Conservation (phyloP, 2,888 invertebrate species). For the Taphrorychus bicolor region DNA sequence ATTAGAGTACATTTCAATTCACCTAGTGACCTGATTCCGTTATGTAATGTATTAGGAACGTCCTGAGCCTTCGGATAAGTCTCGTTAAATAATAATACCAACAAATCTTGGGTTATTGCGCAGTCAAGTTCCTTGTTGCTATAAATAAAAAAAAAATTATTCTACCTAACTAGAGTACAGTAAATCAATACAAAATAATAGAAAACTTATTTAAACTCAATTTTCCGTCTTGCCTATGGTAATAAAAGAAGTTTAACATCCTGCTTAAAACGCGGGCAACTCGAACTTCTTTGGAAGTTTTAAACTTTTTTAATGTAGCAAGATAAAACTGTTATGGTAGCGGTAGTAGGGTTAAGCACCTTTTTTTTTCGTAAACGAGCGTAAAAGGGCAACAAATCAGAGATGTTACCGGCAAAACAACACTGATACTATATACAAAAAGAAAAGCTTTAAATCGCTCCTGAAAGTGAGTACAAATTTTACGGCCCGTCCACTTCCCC, state of each 20-base stretch:
- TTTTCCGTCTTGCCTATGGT: slow-evolving; percentile 19
- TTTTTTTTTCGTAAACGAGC: neutral
- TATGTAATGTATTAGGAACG: slow-evolving; percentile 18
- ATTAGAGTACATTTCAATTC: slow-evolving; percentile 22
- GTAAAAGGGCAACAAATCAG: slow-evolving; percentile 1
- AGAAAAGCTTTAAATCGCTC: slow-evolving; percentile 18
- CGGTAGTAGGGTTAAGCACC: neutral
- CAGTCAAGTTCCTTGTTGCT: neutral
- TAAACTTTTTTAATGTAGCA: slow-evolving; percentile 7
- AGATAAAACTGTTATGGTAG: slow-evolving; percentile 16
- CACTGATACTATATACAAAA: slow-evolving; percentile 1
- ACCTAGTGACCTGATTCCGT: slow-evolving; percentile 32
- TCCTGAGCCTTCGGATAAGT: slow-evolving; percentile 19
- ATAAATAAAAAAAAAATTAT: too few relatives aligned
- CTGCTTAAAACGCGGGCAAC: slow-evolving; percentile 6
- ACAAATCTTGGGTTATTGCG: neutral
- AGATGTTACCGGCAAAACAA: neutral
- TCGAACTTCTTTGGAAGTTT: slow-evolving; percentile 2
- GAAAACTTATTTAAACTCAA: neutral
- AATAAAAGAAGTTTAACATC: slow-evolving; percentile 9
- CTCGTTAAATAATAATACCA: slow-evolving; percentile 16
- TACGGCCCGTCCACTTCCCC: slow-evolving; percentile 20
- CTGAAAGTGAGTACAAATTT: slow-evolving; percentile 28
- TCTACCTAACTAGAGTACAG: neutral
- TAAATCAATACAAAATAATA: neutral